A percentile compares a stretch with the other conserved stretches of the same genome.
Evolutionary conservation across 64 coral and sea anemone species (phyloP).

Genomic region (Orbicella faveolata): DNA sequence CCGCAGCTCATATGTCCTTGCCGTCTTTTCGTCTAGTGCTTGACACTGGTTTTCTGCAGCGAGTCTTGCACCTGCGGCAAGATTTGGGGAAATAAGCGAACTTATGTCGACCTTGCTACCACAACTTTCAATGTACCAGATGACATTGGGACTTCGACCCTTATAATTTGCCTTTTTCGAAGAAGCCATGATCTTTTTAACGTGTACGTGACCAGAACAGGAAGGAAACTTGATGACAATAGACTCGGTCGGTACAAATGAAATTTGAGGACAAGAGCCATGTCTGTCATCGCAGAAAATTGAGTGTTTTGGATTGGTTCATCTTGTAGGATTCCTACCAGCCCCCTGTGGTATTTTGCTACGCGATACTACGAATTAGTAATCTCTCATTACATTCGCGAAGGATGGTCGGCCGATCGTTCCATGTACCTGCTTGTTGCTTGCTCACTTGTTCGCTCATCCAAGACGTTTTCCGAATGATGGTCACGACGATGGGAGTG

Average conservation of each 20-base stretch:
- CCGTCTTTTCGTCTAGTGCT: slow-evolving; percentile 2
- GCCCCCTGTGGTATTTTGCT: slow-evolving; percentile 7
- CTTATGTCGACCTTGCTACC: slow-evolving; percentile 30
- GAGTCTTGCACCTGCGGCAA: slow-evolving; percentile 51
- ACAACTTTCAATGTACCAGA: slow-evolving; percentile 33
- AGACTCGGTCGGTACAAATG: background rate
- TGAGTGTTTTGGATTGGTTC: background rate
- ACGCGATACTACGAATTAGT: background rate
- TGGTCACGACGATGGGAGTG: no score
- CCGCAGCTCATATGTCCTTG: slow-evolving; percentile 45
- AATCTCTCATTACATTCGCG: background rate
- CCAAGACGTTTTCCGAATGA: no score
- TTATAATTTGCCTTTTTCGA: slow-evolving; percentile 39
- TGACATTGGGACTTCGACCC: slow-evolving; percentile 37
- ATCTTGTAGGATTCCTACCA: background rate
- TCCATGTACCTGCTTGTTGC: no score
- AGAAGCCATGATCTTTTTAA: background rate
- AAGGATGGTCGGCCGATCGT: no score
- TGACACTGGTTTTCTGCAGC: slow-evolving; percentile 43
- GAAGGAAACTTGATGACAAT: background rate
- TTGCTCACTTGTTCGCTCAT: no score
- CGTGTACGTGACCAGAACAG: background rate
- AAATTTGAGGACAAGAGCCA: background rate
- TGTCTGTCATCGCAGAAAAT: background rate
- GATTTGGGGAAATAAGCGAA: background rate